A percentile compares a stretch with the other conserved stretches of the same genome.
Evolutionary conservation across 2,888 invertebrate genomes (phyloP).

Genomic region (Ornithoptera priamus): DNA sequence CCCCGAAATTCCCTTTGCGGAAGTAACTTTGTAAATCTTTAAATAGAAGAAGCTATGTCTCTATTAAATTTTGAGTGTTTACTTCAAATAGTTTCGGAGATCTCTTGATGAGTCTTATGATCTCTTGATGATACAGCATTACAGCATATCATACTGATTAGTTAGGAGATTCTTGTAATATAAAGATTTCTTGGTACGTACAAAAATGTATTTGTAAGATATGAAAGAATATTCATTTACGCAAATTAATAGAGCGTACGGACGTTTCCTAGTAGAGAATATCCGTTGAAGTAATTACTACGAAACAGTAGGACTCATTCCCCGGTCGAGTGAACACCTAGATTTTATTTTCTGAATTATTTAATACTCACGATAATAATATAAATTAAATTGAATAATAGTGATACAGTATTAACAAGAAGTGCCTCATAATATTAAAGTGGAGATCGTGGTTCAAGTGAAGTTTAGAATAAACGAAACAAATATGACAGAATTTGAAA

Average conservation of each 20-base stretch:
- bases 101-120: too few species aligned
- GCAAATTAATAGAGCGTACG: conserved; percentile 6
- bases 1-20: too few species aligned
- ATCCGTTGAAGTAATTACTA: neutral
- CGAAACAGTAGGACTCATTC: conserved; percentile 8
- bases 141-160: neutral
- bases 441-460: neutral
- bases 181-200: neutral
- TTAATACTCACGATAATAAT: neutral
- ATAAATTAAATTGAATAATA: neutral
- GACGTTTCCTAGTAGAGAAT: conserved; percentile 1
- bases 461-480: neutral
- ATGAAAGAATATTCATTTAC: neutral
- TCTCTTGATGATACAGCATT: neutral
- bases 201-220: neutral
- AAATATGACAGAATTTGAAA: conserved; percentile 58
- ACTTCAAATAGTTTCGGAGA: too few species aligned
- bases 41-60: too few species aligned
- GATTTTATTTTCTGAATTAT: neutral
- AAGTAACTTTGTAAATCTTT: too few species aligned
- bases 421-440: neutral
- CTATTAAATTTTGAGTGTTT: too few species aligned
- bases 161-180: neutral
- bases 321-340: neutral
- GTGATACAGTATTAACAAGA: neutral